Percentiles rank a stretch among this genome's conserved stretches.
These are phyloP conservation scores for Plagodis pulveraria DNA, from an alignment of 2,888 invertebrate species.

Conservation along the genomic window DNA sequence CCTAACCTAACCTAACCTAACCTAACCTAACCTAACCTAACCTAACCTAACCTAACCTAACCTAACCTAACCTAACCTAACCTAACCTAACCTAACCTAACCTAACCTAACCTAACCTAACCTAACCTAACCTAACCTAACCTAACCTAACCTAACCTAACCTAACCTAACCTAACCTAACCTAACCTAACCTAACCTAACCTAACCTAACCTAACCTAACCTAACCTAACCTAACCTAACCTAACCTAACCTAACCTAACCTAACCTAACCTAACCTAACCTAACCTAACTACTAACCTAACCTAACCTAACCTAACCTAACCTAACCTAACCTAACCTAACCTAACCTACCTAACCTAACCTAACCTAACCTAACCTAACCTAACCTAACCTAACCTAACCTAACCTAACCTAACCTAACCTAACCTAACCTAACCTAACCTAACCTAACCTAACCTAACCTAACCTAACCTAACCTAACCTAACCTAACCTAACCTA, in stretches of 20 bases:
- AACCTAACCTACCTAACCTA: conserved; percentile 3
- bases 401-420: too few species aligned
- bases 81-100: too few species aligned
- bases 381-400: conserved; percentile 4
- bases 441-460: too few species aligned
- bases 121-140: not conserved
- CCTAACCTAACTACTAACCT: conserved; percentile 2
- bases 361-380: conserved; percentile 2
- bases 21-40: not conserved
- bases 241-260: conserved; percentile 3
- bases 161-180: conserved; percentile 1
- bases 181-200: conserved; percentile 4
- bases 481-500: too few species aligned
- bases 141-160: not conserved
- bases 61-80: not conserved
- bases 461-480: too few species aligned
- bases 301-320: conserved; percentile 2
- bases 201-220: conserved; percentile 2
- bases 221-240: conserved; percentile 4
- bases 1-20: conserved; percentile 1
- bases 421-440: too few species aligned
- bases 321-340: conserved; percentile 4
- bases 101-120: conserved; percentile 2
- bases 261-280: conserved; percentile 4
- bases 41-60: not conserved